phyloP scores from a whole-genome alignment of 2,113 vertebrate genomes.

The Mus pahari region DNA sequence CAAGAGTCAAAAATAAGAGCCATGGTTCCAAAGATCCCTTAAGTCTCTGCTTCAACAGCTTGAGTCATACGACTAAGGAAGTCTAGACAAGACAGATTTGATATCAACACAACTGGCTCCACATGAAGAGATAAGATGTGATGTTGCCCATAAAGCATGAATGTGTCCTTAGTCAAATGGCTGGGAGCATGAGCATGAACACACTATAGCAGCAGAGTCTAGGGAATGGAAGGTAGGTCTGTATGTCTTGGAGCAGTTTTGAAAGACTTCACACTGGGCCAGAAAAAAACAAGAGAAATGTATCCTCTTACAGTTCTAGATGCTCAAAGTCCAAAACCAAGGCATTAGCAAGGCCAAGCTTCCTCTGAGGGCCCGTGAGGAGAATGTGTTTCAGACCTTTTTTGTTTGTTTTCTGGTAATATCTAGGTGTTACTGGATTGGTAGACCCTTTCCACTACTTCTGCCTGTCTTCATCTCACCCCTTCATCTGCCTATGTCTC shows the following conservation, averaged over 20 bases:
- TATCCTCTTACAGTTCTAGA: background rate
- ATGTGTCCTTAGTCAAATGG: background rate
- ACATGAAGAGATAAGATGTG: background rate
- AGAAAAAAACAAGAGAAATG: background rate
- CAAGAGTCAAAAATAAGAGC: conserved; percentile 28
- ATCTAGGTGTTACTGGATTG: background rate
- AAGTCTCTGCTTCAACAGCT: background rate
- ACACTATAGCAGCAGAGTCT: background rate
- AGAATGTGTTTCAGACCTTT: background rate
- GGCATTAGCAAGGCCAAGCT: background rate
- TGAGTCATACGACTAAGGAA: background rate
- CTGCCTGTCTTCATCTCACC: background rate
- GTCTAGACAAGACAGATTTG: background rate
- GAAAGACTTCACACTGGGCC: background rate
- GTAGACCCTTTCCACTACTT: no score
- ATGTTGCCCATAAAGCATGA: background rate
- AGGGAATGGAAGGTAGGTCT: background rate
- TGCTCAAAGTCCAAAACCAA: background rate
- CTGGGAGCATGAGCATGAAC: background rate
- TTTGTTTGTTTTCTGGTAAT: background rate
- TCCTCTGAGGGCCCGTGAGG: background rate
- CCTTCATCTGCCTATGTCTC: background rate
- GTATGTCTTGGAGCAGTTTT: background rate
- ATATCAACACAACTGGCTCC: background rate
- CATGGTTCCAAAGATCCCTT: conserved; percentile 19